Evolutionary conservation across 2,113 vertebrate genomes (phyloP).

Genomic region (Tupaia tana): DNA sequence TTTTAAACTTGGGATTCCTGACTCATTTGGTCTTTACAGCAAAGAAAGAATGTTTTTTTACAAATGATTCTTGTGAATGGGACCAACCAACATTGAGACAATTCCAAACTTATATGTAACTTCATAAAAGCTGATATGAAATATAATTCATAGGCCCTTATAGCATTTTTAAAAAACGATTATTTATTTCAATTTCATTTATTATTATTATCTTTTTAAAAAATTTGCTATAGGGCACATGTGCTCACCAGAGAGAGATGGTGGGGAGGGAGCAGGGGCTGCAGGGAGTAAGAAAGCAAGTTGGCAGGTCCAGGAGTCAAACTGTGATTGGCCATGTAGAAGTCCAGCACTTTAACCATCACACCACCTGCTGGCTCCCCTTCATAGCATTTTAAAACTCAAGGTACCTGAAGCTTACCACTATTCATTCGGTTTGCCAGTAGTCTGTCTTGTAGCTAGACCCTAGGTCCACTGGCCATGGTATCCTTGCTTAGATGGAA

Average conservation of each 20-base stretch:
- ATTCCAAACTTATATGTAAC: background rate
- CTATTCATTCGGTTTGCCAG: background rate
- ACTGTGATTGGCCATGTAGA: no score
- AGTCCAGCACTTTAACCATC: no score
- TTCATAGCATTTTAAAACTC: background rate
- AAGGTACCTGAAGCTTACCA: background rate
- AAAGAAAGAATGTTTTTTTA: background rate
- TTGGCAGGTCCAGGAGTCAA: no score
- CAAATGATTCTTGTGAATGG: background rate
- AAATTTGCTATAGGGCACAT: no score
- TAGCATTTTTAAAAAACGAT: background rate
- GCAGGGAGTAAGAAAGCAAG: no score
- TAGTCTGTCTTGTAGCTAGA: background rate
- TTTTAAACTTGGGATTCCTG: background rate
- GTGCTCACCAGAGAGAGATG: no score
- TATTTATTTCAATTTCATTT: no score
- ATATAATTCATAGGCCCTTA: background rate
- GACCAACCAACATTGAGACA: background rate
- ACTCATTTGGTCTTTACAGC: background rate
- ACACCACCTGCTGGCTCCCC: no score
- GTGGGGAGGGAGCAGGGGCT: no score
- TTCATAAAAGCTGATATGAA: background rate
- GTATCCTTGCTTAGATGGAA: background rate
- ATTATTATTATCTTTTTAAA: no score
- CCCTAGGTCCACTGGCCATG: background rate